Percentiles rank a stretch among this genome's conserved stretches.
Evolutionary conservation across 2,888 invertebrate species (phyloP).

Genomic region (Pogonocherus hispidulus): DNA sequence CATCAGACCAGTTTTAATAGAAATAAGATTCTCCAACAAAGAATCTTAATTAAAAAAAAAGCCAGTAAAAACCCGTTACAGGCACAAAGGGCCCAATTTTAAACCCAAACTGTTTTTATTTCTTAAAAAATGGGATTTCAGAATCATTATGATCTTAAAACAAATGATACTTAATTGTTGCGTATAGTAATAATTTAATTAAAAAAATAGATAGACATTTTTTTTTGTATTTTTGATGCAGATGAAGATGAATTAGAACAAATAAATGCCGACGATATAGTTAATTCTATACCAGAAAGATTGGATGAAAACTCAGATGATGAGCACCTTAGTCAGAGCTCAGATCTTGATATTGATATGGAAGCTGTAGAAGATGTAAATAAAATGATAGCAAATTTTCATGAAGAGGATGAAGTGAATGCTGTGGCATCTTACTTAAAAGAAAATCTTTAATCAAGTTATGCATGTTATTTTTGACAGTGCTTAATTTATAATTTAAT

Average conservation of each 20-base stretch:
- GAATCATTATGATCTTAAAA: too few species aligned
- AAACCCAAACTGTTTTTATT: too few species aligned
- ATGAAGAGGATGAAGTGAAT: constrained; percentile 17
- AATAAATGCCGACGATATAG: constrained; percentile 50
- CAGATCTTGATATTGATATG: constrained; percentile 59
- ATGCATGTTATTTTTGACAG: background rate
- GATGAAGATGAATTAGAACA: constrained; percentile 44
- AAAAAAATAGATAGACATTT: background rate
- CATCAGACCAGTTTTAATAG: too few species aligned
- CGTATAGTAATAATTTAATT: too few species aligned
- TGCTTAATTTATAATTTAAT: too few species aligned
- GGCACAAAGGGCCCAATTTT: too few species aligned
- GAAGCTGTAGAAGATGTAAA: constrained; percentile 63
- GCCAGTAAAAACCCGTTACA: too few species aligned
- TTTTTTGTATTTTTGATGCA: constrained; percentile 5
- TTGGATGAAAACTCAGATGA: constrained; percentile 49
- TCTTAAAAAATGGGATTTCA: too few species aligned
- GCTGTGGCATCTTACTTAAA: constrained; percentile 20
- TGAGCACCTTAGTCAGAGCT: constrained; percentile 48
- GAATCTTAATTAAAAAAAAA: too few species aligned
- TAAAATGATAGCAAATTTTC: constrained; percentile 48
- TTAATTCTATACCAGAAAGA: constrained; percentile 51
- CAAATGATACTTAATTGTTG: too few species aligned
- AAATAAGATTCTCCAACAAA: too few species aligned
- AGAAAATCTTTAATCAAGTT: constrained; percentile 7